Evolutionary conservation across 2,888 invertebrate species (phyloP), one percentile per base, ranked within the genome.

Genomic region (Eupithecia vulgata): DNA sequence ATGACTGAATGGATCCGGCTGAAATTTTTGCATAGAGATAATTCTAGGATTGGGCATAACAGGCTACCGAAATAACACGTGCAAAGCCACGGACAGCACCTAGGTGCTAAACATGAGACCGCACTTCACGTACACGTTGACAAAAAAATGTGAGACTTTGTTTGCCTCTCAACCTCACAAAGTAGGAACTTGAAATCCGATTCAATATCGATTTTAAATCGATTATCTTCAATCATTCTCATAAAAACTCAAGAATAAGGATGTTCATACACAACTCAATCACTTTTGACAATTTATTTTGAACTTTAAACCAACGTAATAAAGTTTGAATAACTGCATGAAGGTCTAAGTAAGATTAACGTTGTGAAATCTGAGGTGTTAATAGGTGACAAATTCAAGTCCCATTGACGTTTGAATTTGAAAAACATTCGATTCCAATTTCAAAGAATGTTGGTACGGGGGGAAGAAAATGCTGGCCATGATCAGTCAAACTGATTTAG

Each of bases 371-470:
- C 78, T 77, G 87, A 89, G 85, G 89, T 87, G 89, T 83, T 85
- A 88, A 85, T 65, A 65, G 65, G 81, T 82, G 87, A 91, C 90
- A 89, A 79, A 92, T 90, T 87, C 85, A 83, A 87, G 84, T 83
- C 81, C 85, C 85, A 87, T 90, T 91, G 86, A 85, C 79, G 86
- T 81, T 82, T 84, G 83, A 86, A 82, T 90, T 92, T 87, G 30
- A 90, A 91, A 93, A 93, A 93, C 92, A 92, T 90, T 88, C 87
- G 92, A 88, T 88, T 94, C 92, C 81, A 81, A 92, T 94, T 93
- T 89, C 93, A 91, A 90, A 90, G 85, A 83, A 75, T 76, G 4
- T 57, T 48, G 77, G 87, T 84, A 87, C 79, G 83, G 88, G 66
- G 45, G 71, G 25, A 13, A 65, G 65, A 65, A 65, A 65, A 13